These are phyloP conservation scores for Perognathus longimembris DNA, from an alignment of 2,113 vertebrate genomes.

Conservation along the genomic window DNA sequence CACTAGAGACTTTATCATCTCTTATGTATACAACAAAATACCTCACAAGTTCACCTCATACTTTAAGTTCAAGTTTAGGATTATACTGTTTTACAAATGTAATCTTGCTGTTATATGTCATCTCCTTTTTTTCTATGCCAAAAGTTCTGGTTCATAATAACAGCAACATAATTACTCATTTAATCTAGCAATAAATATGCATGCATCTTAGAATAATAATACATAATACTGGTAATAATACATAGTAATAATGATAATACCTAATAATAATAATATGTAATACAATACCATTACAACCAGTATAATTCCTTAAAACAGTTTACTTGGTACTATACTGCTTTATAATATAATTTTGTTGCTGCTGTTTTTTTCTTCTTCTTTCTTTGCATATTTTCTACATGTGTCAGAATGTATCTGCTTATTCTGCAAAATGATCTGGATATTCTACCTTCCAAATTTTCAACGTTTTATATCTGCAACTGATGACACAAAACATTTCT, in stretches of 20 bases:
- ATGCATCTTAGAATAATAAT: neutral
- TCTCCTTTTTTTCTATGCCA: too few relatives aligned
- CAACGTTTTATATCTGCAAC: conserved; percentile 39
- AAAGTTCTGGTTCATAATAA: conserved; percentile 17
- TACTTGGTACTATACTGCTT: conserved; percentile 19
- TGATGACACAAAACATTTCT: conserved; percentile 4
- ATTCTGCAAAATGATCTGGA: neutral
- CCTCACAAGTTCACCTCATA: neutral
- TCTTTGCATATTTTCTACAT: conserved; percentile 13
- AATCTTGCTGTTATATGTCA: neutral
- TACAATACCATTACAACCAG: too few relatives aligned
- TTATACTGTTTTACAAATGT: neutral
- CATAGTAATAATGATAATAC: too few relatives aligned
- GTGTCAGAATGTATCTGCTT: conserved; percentile 1
- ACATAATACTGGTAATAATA: too few relatives aligned
- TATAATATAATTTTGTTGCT: neutral
- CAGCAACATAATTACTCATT: neutral
- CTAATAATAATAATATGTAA: too few relatives aligned
- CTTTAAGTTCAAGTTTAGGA: neutral
- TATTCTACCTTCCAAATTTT: conserved; percentile 21
- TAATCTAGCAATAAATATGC: neutral
- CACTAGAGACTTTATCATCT: neutral
- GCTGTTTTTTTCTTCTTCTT: neutral
- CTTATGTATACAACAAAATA: neutral
- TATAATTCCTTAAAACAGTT: neutral